A percentile compares a stretch with the other conserved stretches of the same genome.
Conservation (phyloP, 2,797 vertebrate genomes). For the Chrysocyon brachyurus region DNA sequence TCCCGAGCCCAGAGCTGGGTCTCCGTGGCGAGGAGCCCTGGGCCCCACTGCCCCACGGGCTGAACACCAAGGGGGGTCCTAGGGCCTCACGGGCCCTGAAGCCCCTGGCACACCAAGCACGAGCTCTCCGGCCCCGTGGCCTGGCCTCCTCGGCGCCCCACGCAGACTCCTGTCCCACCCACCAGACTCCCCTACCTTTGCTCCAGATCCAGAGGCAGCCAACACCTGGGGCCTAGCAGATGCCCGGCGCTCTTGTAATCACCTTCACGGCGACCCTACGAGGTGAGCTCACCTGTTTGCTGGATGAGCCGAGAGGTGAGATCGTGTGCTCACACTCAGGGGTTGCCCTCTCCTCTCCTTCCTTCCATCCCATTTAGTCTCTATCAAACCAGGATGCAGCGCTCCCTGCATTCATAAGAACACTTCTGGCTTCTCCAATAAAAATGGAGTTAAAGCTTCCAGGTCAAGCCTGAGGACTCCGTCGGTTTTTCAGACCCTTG, state of each 20-base stretch:
- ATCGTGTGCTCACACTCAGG: background rate
- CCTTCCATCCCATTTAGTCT: background rate
- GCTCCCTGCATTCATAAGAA: background rate
- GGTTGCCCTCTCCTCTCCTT: background rate
- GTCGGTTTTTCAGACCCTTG: background rate
- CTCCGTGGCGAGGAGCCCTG: too few species aligned
- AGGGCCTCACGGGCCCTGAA: too few species aligned
- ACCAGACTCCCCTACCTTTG: background rate
- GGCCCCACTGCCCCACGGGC: too few species aligned
- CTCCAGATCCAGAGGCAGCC: background rate
- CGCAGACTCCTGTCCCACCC: background rate
- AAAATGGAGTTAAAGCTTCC: background rate
- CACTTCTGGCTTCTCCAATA: background rate
- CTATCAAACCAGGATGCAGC: background rate
- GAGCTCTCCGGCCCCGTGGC: too few species aligned
- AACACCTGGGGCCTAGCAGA: background rate
- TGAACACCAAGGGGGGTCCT: too few species aligned
- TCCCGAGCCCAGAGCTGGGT: background rate
- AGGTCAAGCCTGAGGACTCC: background rate
- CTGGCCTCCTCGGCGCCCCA: too few species aligned
- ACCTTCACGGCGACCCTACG: background rate
- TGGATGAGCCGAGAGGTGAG: background rate
- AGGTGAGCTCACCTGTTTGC: background rate
- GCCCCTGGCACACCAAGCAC: too few species aligned
- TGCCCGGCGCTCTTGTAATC: background rate